These are phyloP conservation scores for Amphipoea lucens DNA, from an alignment of 2,888 invertebrate genomes.

Conservation along the genomic window DNA sequence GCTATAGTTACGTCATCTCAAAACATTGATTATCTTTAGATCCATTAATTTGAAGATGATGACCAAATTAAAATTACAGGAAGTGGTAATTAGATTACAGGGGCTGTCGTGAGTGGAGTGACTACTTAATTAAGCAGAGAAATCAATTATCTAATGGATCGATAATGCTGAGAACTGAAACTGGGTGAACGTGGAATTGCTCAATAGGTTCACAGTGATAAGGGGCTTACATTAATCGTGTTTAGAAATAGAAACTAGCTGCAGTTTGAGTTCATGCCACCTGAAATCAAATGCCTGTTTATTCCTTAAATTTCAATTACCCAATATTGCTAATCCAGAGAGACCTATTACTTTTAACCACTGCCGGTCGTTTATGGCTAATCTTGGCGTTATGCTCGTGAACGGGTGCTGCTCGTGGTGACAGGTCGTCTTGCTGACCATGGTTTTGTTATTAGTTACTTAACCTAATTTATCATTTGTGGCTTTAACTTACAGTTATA, in stretches of 20 bases:
- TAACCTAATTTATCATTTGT: too few species aligned
- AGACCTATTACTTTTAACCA: background rate
- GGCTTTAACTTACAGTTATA: too few species aligned
- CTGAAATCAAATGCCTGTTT: background rate
- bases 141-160: constrained; percentile 59
- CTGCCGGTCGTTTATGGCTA: too few species aligned
- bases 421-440: too few species aligned
- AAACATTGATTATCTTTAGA: constrained; percentile 61
- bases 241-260: background rate
- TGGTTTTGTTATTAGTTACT: too few species aligned
- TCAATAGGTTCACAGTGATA: background rate
- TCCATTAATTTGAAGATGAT: constrained; percentile 62
- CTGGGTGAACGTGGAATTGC: constrained; percentile 1
- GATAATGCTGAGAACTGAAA: constrained; percentile 28
- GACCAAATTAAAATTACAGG: constrained; percentile 64
- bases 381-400: too few species aligned
- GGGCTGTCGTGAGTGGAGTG: constrained; percentile 45
- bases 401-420: too few species aligned
- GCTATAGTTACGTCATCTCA: constrained; percentile 7
- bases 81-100: constrained; percentile 60
- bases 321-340: background rate
- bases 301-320: background rate
- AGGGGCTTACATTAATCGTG: background rate
- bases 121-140: constrained; percentile 59
- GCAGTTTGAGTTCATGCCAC: background rate